These are phyloP conservation scores for Argyrosomus japonicus DNA, from an alignment of 2,113 vertebrate species.

Conservation along the genomic window DNA sequence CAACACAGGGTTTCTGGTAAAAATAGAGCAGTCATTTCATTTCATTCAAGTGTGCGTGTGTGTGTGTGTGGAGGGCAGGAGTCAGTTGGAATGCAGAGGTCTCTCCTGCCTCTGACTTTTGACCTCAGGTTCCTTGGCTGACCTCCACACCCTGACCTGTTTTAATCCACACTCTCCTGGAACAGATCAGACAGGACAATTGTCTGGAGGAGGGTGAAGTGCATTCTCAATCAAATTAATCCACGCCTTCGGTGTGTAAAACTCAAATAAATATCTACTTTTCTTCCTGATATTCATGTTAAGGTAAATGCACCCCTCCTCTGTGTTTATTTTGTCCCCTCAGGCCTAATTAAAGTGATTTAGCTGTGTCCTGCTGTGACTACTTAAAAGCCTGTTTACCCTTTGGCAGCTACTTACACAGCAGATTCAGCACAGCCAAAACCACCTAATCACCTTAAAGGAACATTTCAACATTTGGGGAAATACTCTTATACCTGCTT, in stretches of 20 bases:
- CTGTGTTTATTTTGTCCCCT: not conserved
- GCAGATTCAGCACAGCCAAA: not conserved
- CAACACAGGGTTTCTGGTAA: constrained; percentile 18
- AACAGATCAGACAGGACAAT: constrained; percentile 59
- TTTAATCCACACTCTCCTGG: constrained; percentile 77
- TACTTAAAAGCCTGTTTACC: constrained; percentile 31
- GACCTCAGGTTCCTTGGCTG: constrained; percentile 71
- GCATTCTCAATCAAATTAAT: constrained; percentile 21
- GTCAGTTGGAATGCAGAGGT: constrained; percentile 81
- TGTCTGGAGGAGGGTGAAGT: not conserved
- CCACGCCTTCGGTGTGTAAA: not conserved
- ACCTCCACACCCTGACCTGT: constrained; percentile 77
- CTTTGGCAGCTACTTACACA: constrained; percentile 26
- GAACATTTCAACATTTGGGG: not conserved
- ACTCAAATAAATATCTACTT: not conserved
- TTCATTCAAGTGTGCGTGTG: constrained; percentile 17
- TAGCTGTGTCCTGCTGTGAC: constrained; percentile 23
- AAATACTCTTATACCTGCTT: not conserved
- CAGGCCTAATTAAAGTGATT: constrained; percentile 23
- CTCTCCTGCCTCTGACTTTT: constrained; percentile 78
- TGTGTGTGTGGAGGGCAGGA: constrained; percentile 56
- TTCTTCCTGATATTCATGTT: not conserved
- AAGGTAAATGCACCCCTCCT: not conserved
- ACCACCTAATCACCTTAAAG: not conserved
- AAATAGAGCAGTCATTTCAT: constrained; percentile 32